Percentiles rank a stretch among this genome's conserved stretches.
phyloP scores from a whole-genome alignment of 2,113 vertebrate species.

The Ciconia maguari region DNA sequence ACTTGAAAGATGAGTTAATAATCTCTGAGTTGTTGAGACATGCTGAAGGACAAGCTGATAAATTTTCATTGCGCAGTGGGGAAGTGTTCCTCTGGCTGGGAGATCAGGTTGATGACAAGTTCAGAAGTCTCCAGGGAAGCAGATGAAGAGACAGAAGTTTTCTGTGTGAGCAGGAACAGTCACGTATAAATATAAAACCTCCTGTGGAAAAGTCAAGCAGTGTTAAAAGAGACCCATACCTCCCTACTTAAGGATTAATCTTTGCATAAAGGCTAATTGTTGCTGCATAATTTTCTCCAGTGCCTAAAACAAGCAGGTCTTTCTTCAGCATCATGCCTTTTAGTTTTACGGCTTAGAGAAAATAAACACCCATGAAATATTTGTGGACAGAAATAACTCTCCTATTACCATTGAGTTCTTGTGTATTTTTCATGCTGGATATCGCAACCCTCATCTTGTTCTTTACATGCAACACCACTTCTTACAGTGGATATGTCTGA shows the following conservation, averaged over 20 bases:
- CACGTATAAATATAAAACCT: constrained; percentile 20
- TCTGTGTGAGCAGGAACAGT: neutral
- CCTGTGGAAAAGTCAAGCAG: constrained; percentile 35
- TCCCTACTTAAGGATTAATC: neutral
- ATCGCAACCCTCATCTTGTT: neutral
- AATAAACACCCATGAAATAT: neutral
- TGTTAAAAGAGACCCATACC: neutral
- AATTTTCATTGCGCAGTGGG: constrained; percentile 58
- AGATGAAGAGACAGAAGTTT: constrained; percentile 29
- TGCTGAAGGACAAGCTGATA: constrained; percentile 50
- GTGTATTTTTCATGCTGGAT: neutral
- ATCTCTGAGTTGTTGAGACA: constrained; percentile 54
- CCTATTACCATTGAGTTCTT: neutral
- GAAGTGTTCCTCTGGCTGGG: constrained; percentile 34
- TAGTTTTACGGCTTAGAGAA: neutral
- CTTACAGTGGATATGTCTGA: neutral
- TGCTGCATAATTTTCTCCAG: neutral
- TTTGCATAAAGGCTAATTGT: constrained; percentile 21
- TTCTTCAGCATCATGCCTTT: neutral
- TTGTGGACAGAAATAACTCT: neutral
- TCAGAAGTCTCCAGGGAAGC: constrained; percentile 35
- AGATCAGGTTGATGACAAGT: constrained; percentile 39
- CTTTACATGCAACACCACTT: neutral
- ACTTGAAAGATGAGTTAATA: constrained; percentile 60
- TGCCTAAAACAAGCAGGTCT: neutral